Percentiles rank a stretch among this genome's conserved stretches.
phyloP scores from a whole-genome alignment of 2,888 invertebrate species.

The Athrips mouffetella region DNA sequence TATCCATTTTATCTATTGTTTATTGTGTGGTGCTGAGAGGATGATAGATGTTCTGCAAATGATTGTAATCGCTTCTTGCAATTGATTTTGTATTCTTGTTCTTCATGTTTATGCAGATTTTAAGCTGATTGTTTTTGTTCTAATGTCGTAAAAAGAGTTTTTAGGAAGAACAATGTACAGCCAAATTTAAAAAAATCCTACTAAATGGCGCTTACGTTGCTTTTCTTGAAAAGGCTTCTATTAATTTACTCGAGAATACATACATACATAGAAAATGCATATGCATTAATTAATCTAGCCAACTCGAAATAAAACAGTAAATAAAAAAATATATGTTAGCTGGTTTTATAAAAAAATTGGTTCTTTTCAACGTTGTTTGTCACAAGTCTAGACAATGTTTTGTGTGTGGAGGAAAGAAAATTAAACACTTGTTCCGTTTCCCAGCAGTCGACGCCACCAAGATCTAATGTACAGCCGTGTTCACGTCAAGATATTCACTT shows the following conservation, averaged over 20 bases:
- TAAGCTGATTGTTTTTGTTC: conserved; percentile 3
- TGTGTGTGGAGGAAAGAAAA: conserved; percentile 27
- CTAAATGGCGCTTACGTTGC: too few species aligned
- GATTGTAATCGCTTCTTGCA: conserved; percentile 8
- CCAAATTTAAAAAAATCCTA: too few species aligned
- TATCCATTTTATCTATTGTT: conserved; percentile 39
- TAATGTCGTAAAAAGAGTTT: background rate
- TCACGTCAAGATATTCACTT: too few species aligned
- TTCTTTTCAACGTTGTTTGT: background rate
- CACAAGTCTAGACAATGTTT: background rate
- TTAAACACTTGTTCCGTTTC: conserved; percentile 50
- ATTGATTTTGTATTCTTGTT: conserved; percentile 19
- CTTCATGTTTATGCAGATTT: conserved; percentile 19
- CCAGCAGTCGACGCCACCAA: conserved; percentile 34
- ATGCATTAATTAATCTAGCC: too few species aligned
- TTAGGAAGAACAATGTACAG: too few species aligned
- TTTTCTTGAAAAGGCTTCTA: too few species aligned
- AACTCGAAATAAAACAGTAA: too few species aligned
- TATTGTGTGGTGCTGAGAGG: conserved; percentile 39
- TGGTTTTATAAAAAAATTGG: background rate
- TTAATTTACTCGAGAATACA: too few species aligned
- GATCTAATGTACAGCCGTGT: background rate
- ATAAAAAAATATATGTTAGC: too few species aligned
- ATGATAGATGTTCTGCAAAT: conserved; percentile 19
- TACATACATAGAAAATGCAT: too few species aligned